A percentile compares a stretch with the other conserved stretches of the same genome.
Evolutionary conservation across 2,888 invertebrate genomes (phyloP).

Genomic region (Emmelina monodactyla): DNA sequence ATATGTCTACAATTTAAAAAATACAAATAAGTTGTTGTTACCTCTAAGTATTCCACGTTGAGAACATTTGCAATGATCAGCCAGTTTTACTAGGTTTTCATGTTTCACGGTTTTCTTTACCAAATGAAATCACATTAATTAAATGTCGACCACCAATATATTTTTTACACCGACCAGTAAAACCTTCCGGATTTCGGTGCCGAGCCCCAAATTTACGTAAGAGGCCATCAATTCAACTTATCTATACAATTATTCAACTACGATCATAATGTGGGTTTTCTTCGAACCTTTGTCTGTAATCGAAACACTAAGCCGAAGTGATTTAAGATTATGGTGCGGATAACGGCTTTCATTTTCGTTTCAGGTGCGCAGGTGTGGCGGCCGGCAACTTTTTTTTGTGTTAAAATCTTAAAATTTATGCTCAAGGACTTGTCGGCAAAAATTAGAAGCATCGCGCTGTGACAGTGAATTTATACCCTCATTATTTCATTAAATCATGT

Average conservation of each 20-base stretch:
- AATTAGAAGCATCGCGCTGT: too few species aligned
- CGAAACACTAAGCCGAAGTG: slow-evolving; percentile 62
- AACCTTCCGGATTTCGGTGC: neutral
- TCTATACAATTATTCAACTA: slow-evolving; percentile 62
- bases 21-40: too few species aligned
- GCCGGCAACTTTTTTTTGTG: slow-evolving; percentile 36
- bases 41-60: too few species aligned
- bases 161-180: neutral
- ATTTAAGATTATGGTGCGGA: slow-evolving; percentile 64
- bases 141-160: neutral
- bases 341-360: slow-evolving; percentile 57
- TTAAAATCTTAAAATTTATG: slow-evolving; percentile 46
- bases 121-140: too few species aligned
- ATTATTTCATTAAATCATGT: too few species aligned
- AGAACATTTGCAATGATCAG: too few species aligned
- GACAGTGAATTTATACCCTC: too few species aligned
- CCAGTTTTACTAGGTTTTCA: too few species aligned
- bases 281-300: slow-evolving; percentile 61
- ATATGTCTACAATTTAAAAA: too few species aligned
- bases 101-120: too few species aligned
- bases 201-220: neutral
- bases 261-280: slow-evolving; percentile 60
- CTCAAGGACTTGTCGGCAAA: too few species aligned
- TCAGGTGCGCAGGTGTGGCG: slow-evolving; percentile 47
- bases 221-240: slow-evolving; percentile 51